Evolutionary conservation across 2,113 vertebrate genomes (phyloP).

Genomic region (Rhynchomys soricoides): DNA sequence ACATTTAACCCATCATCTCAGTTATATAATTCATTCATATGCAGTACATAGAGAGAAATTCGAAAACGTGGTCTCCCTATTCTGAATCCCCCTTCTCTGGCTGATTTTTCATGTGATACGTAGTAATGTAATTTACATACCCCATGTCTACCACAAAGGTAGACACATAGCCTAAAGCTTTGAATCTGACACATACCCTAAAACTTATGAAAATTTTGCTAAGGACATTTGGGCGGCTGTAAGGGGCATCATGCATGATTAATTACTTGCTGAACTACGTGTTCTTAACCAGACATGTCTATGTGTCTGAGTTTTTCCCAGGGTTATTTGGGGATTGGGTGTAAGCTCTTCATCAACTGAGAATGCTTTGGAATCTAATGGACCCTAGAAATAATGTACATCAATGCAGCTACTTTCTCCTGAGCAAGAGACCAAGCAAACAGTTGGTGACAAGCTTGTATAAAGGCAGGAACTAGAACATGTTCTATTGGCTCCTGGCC

Average conservation of each 20-base stretch:
- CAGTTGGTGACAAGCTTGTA: neutral
- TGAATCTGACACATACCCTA: neutral
- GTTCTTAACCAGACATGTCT: neutral
- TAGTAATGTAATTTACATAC: neutral
- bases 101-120: neutral
- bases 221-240: neutral
- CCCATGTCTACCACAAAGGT: neutral
- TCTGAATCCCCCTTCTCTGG: neutral
- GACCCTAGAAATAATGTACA: neutral
- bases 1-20: neutral
- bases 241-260: neutral
- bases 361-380: conserved; percentile 16
- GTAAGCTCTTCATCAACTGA: neutral
- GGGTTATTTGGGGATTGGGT: neutral
- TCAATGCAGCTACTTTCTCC: neutral
- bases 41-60: neutral
- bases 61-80: neutral
- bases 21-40: neutral
- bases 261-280: neutral
- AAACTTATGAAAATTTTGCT: neutral
- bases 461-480: neutral
- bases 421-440: neutral
- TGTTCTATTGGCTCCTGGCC: neutral
- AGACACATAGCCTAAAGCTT: neutral
- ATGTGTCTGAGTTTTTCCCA: neutral